These are phyloP conservation scores for Falco naumanni DNA, from an alignment of 2,797 vertebrate genomes.

Conservation along the genomic window DNA sequence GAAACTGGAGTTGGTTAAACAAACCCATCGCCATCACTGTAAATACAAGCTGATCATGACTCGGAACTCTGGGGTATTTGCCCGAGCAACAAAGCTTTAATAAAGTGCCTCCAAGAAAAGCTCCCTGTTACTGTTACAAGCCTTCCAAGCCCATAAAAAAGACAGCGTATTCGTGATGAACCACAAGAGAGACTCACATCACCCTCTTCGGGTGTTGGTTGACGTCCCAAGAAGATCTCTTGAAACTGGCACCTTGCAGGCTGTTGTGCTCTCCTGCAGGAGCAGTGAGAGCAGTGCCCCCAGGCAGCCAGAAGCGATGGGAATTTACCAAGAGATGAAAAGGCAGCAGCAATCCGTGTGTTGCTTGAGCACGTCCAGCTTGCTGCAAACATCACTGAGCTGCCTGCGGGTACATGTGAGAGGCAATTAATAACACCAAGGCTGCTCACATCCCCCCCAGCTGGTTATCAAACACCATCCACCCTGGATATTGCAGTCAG, in stretches of 20 bases:
- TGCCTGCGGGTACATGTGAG: neutral
- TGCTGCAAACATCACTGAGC: neutral
- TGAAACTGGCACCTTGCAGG: neutral
- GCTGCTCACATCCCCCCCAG: neutral
- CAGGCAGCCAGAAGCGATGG: neutral
- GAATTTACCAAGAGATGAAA: neutral
- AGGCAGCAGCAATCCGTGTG: neutral
- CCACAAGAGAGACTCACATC: neutral
- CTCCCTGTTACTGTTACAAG: neutral
- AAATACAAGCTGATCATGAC: neutral
- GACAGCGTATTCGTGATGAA: neutral
- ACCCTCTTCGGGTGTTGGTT: neutral
- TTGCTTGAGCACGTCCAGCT: neutral
- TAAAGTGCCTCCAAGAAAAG: neutral
- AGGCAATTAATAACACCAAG: neutral
- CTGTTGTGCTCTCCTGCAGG: neutral
- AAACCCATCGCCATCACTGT: neutral
- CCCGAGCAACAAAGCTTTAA: neutral
- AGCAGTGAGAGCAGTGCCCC: neutral
- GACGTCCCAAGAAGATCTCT: neutral
- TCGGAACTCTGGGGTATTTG: neutral
- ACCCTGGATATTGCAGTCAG: neutral
- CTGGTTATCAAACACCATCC: neutral
- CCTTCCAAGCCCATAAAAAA: neutral
- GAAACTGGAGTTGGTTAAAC: slow-evolving; percentile 4